These are phyloP conservation scores for Enteromius thamalakanensis DNA, from an alignment of 2,797 vertebrate species.

Conservation along the genomic window DNA sequence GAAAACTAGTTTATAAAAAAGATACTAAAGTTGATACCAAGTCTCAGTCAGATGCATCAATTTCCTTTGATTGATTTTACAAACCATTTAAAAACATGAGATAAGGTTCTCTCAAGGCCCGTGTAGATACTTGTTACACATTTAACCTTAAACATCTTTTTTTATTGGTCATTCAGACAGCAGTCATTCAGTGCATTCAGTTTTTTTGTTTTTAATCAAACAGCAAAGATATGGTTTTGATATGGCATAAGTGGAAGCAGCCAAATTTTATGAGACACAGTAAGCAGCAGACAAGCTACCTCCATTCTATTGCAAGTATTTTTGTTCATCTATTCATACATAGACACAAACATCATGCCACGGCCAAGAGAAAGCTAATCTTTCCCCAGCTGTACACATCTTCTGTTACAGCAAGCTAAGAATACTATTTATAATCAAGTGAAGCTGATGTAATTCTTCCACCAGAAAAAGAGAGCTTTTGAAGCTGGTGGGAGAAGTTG, in stretches of 20 bases:
- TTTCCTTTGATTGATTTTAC: not conserved
- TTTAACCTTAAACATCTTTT: not conserved
- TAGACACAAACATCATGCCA: not conserved
- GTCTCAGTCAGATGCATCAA: not conserved
- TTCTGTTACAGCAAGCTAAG: conserved; percentile 28
- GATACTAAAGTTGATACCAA: not conserved
- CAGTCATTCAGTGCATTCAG: not conserved
- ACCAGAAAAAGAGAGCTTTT: conserved; percentile 40
- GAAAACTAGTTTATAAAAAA: not conserved
- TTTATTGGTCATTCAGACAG: not conserved
- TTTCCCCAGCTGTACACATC: conserved; percentile 13
- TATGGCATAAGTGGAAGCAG: not conserved
- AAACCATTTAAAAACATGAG: not conserved
- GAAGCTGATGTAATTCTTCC: conserved; percentile 42
- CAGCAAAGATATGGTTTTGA: not conserved
- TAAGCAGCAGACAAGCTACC: not conserved
- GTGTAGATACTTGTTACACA: not conserved
- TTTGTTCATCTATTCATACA: not conserved
- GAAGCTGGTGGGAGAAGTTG: conserved; percentile 64
- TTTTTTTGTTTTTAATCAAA: not conserved
- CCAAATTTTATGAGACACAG: not conserved
- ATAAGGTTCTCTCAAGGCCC: not conserved
- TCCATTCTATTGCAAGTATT: not conserved
- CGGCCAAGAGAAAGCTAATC: not conserved
- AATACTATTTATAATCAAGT: conserved; percentile 42